phyloP scores from a whole-genome alignment of 1,140 invertebrate genomes.

The Drosophila bipectinata region DNA sequence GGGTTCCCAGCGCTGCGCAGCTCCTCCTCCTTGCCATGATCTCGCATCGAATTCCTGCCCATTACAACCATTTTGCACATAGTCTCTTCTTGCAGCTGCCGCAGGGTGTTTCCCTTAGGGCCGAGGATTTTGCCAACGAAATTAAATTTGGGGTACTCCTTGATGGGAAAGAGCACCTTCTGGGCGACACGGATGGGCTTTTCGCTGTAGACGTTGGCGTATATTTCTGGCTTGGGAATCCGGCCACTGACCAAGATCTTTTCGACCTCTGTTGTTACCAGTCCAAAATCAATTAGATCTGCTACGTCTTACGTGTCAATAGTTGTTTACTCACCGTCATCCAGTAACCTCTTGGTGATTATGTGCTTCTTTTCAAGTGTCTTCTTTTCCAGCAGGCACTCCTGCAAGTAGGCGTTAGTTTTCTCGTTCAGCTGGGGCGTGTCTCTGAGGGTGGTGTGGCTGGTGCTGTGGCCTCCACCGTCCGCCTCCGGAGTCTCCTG shows the following conservation, averaged over 20 bases:
- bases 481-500: slow-evolving; percentile 65
- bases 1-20: slow-evolving; percentile 93
- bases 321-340: slow-evolving; percentile 60
- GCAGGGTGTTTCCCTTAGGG: slow-evolving; percentile 96
- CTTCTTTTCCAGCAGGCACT: slow-evolving; percentile 77
- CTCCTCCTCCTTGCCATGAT: slow-evolving; percentile 96
- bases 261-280: slow-evolving; percentile 86
- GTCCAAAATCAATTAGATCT: slow-evolving; percentile 34
- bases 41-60: slow-evolving; percentile 97
- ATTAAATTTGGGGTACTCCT: slow-evolving; percentile 96
- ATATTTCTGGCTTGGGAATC: slow-evolving; percentile 87
- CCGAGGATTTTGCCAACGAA: slow-evolving; percentile 97
- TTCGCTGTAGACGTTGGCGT: slow-evolving; percentile 94
- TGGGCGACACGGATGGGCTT: slow-evolving; percentile 93
- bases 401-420: slow-evolving; percentile 76
- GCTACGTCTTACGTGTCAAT: slow-evolving; percentile 10
- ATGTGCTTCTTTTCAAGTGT: slow-evolving; percentile 76
- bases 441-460: slow-evolving; percentile 67
- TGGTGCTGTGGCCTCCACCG: slow-evolving; percentile 57
- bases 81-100: slow-evolving; percentile 96
- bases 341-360: slow-evolving; percentile 75
- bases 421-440: slow-evolving; percentile 78
- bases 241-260: slow-evolving; percentile 87
- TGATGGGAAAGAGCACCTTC: slow-evolving; percentile 93
- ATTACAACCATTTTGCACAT: slow-evolving; percentile 98